These are phyloP conservation scores for Ectemnius cavifrons DNA, from an alignment of 2,888 invertebrate genomes.

Conservation along the genomic window DNA sequence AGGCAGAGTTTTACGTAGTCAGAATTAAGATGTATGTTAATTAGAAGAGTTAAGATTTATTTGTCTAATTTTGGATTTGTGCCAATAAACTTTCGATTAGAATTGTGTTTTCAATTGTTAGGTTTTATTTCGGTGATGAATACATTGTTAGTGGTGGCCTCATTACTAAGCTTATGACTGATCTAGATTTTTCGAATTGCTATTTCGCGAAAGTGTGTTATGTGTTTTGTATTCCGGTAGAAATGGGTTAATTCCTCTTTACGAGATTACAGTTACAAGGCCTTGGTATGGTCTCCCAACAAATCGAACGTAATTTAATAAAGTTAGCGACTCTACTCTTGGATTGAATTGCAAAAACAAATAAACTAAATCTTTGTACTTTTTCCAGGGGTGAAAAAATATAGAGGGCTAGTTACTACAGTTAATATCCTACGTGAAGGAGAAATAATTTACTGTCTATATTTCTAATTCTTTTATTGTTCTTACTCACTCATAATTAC, in stretches of 20 bases:
- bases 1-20: too few species aligned
- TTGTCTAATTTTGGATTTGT: too few species aligned
- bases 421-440: slow-evolving; percentile 18
- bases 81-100: too few species aligned
- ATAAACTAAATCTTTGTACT: not conserved
- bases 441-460: slow-evolving; percentile 32
- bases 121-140: too few species aligned
- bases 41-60: too few species aligned
- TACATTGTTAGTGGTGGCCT: too few species aligned
- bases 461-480: slow-evolving; percentile 37
- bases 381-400: not conserved
- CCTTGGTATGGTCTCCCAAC: slow-evolving; percentile 22
- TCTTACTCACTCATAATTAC: slow-evolving; percentile 40
- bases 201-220: not conserved
- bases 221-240: not conserved
- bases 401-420: not conserved
- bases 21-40: too few species aligned
- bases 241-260: slow-evolving; percentile 31
- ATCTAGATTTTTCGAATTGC: too few species aligned
- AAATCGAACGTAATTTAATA: slow-evolving; percentile 26
- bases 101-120: too few species aligned
- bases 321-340: not conserved
- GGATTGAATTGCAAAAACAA: not conserved
- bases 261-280: slow-evolving; percentile 25
- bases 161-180: too few species aligned